Evolutionary conservation across 2,888 invertebrate species (phyloP).

Genomic region (Pomacea canaliculata): DNA sequence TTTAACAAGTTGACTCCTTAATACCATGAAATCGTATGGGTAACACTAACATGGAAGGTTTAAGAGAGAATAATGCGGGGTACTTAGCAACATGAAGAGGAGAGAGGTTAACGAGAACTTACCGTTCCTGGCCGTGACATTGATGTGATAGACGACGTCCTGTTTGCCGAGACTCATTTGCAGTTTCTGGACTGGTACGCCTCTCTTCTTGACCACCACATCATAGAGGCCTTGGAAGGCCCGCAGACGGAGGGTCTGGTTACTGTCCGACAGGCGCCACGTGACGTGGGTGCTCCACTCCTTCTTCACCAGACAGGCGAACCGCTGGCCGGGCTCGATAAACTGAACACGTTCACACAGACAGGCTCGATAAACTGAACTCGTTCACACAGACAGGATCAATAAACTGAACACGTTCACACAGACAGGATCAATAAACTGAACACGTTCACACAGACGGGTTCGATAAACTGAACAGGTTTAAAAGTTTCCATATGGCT

Average conservation of each 20-base stretch:
- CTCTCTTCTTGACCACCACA: slow-evolving; percentile 34
- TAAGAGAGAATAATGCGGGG: background rate
- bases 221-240: slow-evolving; percentile 42
- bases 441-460: background rate
- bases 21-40: too few relatives aligned
- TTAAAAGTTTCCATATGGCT: too few relatives aligned
- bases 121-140: background rate
- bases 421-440: slow-evolving; percentile 31
- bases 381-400: too few relatives aligned
- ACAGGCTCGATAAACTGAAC: too few relatives aligned
- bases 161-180: slow-evolving; percentile 26
- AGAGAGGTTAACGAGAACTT: background rate
- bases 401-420: too few relatives aligned
- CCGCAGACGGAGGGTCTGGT: slow-evolving; percentile 20
- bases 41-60: too few relatives aligned
- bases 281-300: slow-evolving; percentile 42
- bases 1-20: too few relatives aligned
- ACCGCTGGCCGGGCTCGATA: background rate
- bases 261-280: slow-evolving; percentile 17
- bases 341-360: background rate
- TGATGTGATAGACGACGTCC: background rate
- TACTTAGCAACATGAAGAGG: background rate
- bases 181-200: slow-evolving; percentile 24
- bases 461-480: too few relatives aligned
- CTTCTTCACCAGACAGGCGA: slow-evolving; percentile 30